These are phyloP conservation scores for Ctenopoma kingsleyae DNA, from an alignment of 2,797 vertebrate genomes.

Conservation along the genomic window DNA sequence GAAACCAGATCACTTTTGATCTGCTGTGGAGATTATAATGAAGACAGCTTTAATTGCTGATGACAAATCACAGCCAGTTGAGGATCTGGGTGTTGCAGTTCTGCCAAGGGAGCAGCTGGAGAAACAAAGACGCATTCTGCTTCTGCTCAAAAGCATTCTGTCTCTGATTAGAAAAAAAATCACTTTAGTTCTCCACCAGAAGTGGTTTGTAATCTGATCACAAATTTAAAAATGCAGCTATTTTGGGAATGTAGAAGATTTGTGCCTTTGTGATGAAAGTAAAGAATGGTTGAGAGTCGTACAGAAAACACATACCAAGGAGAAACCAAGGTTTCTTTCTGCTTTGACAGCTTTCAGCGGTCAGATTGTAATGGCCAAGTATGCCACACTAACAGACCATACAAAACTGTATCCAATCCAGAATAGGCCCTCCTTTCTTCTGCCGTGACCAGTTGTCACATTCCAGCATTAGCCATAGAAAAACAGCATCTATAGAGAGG, in stretches of 20 bases:
- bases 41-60: conserved; percentile 66
- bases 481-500: conserved; percentile 64
- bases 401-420: conserved; percentile 72
- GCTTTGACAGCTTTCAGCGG: conserved; percentile 46
- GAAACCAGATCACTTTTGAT: conserved; percentile 47
- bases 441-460: conserved; percentile 78
- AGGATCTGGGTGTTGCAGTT: conserved; percentile 48
- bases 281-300: conserved; percentile 5
- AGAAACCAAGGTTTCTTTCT: conserved; percentile 13
- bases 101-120: conserved; percentile 74
- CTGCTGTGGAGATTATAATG: conserved; percentile 45
- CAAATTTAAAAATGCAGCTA: conserved; percentile 49
- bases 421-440: conserved; percentile 73
- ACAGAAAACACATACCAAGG: conserved; percentile 22
- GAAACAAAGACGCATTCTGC: conserved; percentile 73
- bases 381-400: conserved; percentile 57
- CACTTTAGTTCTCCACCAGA: conserved; percentile 45
- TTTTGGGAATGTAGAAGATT: conserved; percentile 44
- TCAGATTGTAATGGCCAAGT: conserved; percentile 62
- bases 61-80: conserved; percentile 67
- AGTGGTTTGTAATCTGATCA: conserved; percentile 53
- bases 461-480: conserved; percentile 74
- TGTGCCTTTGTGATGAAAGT: conserved; percentile 10
- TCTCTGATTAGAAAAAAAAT: conserved; percentile 48
- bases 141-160: conserved; percentile 68